These are phyloP conservation scores for Chroicocephalus ridibundus DNA, from an alignment of 2,113 vertebrate genomes.

Conservation along the genomic window DNA sequence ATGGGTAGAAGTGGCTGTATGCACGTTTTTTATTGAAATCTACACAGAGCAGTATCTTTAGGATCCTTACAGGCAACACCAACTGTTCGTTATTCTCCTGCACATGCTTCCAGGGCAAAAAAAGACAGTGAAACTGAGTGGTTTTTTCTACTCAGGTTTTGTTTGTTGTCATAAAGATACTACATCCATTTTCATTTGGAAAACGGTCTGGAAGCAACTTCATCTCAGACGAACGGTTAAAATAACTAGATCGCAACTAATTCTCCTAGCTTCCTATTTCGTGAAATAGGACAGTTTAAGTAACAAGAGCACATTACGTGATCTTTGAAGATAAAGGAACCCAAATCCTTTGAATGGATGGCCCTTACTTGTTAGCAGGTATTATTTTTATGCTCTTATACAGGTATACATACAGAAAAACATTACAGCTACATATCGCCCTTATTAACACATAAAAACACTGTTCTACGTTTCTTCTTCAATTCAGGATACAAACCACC, in stretches of 20 bases:
- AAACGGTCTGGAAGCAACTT: neutral
- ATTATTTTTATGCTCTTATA: accelerated
- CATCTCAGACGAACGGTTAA: neutral
- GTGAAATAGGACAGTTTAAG: neutral
- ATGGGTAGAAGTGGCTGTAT: accelerated
- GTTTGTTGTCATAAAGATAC: neutral
- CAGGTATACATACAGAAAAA: accelerated
- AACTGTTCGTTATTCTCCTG: neutral
- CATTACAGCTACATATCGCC: accelerated
- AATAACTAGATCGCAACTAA: neutral
- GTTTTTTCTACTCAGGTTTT: neutral
- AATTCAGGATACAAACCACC: neutral
- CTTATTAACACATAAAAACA: neutral
- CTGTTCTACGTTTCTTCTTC: accelerated
- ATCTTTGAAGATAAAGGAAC: accelerated
- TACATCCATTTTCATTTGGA: neutral
- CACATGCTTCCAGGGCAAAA: neutral
- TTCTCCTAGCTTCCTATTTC: neutral
- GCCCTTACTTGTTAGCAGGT: neutral
- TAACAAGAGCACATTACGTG: accelerated
- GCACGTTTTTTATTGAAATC: neutral
- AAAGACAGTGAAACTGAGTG: accelerated
- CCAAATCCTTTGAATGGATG: accelerated
- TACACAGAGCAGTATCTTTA: accelerated
- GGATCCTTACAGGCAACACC: neutral